A percentile compares a stretch with the other conserved stretches of the same genome.
phyloP scores from a whole-genome alignment of 2,797 vertebrate species.

The Masticophis lateralis region DNA sequence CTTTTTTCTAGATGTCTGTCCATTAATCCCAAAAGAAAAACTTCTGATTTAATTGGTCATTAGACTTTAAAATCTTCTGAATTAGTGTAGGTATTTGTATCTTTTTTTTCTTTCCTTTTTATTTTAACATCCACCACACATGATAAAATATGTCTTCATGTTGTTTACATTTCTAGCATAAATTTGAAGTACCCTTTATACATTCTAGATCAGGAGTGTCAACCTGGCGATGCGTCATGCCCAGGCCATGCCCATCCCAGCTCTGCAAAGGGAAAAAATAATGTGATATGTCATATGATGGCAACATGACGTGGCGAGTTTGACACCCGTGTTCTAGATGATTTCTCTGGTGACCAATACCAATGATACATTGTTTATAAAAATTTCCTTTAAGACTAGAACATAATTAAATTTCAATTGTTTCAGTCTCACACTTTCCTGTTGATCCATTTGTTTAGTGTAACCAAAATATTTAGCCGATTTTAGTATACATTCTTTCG shows the following conservation, averaged over 20 bases:
- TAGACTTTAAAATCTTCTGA: not conserved
- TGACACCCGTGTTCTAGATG: not conserved
- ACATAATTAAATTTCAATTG: not conserved
- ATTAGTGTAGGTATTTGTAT: not conserved
- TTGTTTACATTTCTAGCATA: not conserved
- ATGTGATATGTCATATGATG: too few species aligned
- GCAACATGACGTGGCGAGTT: too few species aligned
- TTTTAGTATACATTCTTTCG: not conserved
- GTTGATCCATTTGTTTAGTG: not conserved
- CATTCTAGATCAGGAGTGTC: not conserved
- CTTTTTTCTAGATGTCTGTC: not conserved
- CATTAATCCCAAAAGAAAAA: not conserved
- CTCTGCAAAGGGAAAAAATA: too few species aligned
- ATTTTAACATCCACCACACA: not conserved
- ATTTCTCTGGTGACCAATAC: not conserved
- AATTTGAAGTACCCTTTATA: not conserved
- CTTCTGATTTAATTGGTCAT: not conserved
- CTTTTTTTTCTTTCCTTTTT: not conserved
- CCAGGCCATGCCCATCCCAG: too few species aligned
- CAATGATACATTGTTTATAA: not conserved
- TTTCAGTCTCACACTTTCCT: not conserved
- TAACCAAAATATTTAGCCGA: not conserved
- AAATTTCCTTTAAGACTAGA: not conserved
- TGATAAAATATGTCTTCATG: not conserved
- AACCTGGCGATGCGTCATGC: too few species aligned